phyloP scores from a whole-genome alignment of 2,888 invertebrate genomes.

The Neuroscelio doddi region DNA sequence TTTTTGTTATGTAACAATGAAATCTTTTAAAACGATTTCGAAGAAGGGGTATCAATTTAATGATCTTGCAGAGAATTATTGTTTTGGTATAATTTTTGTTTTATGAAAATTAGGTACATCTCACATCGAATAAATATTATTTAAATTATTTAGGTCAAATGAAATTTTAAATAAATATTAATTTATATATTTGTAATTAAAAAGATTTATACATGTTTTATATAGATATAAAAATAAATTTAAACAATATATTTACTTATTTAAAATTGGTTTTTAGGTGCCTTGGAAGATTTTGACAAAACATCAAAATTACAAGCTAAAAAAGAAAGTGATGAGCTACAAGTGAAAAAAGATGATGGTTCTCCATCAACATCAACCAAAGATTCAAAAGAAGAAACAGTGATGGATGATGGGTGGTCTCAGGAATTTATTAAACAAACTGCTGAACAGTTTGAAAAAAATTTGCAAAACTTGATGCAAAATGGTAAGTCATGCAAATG shows the following conservation, averaged over 20 bases:
- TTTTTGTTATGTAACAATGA: no score
- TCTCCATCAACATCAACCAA: conserved; percentile 32
- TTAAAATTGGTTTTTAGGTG: conserved; percentile 75
- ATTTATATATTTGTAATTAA: no score
- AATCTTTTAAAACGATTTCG: no score
- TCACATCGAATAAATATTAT: no score
- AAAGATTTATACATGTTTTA: not conserved
- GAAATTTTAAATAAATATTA: no score
- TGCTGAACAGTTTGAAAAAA: conserved; percentile 81
- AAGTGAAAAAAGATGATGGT: conserved; percentile 36
- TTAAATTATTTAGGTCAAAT: no score
- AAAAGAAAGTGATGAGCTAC: conserved; percentile 37
- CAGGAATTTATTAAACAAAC: conserved; percentile 83
- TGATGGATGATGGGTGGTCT: conserved; percentile 77
- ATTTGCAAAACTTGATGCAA: conserved; percentile 83
- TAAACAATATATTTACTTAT: conserved; percentile 4
- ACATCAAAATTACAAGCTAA: conserved; percentile 50
- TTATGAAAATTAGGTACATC: no score
- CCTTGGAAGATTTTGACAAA: conserved; percentile 77
- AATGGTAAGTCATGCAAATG: no score
- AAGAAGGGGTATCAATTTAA: no score
- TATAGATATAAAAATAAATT: not conserved
- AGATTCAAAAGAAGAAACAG: conserved; percentile 57
- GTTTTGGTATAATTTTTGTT: no score
- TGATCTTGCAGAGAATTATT: no score